These are phyloP conservation scores for Trematomus loennbergii DNA, from an alignment of 2,113 vertebrate species.

Conservation along the genomic window DNA sequence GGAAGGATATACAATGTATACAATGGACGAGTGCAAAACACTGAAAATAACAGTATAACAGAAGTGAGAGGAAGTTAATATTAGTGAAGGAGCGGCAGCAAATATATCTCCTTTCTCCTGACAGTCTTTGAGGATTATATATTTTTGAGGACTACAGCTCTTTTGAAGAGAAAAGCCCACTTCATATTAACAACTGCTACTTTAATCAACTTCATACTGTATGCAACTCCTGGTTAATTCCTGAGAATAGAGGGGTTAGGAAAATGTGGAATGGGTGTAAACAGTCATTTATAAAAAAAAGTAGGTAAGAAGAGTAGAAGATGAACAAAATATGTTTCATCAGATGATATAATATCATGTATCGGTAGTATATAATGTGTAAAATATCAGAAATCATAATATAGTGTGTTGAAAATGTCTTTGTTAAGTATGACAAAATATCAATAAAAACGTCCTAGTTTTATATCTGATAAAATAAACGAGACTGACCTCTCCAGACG, in stretches of 20 bases:
- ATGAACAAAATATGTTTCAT: not conserved
- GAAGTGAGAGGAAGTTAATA: constrained; percentile 50
- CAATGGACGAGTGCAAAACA: constrained; percentile 31
- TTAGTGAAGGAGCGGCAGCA: constrained; percentile 18
- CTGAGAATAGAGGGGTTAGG: not conserved
- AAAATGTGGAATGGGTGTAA: too few species aligned
- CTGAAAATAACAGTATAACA: constrained; percentile 37
- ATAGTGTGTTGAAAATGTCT: too few species aligned
- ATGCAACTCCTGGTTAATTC: not conserved
- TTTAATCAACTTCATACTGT: not conserved
- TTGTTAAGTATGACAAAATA: too few species aligned
- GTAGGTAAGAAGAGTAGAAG: not conserved
- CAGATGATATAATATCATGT: not conserved
- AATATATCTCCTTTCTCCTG: not conserved
- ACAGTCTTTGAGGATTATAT: constrained; percentile 25
- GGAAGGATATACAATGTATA: constrained; percentile 15
- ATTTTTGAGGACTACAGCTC: not conserved
- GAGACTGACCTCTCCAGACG: constrained; percentile 89
- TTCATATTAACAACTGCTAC: not conserved
- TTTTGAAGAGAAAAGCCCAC: constrained; percentile 10
- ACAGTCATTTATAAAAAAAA: too few species aligned
- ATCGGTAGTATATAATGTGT: too few species aligned
- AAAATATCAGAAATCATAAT: too few species aligned
- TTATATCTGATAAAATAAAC: not conserved
- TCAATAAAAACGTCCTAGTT: too few species aligned